Evolutionary conservation across 2,797 vertebrate species (phyloP), one percentile per base, ranked within the genome.

Genomic region (Tolypeutes matacus): DNA sequence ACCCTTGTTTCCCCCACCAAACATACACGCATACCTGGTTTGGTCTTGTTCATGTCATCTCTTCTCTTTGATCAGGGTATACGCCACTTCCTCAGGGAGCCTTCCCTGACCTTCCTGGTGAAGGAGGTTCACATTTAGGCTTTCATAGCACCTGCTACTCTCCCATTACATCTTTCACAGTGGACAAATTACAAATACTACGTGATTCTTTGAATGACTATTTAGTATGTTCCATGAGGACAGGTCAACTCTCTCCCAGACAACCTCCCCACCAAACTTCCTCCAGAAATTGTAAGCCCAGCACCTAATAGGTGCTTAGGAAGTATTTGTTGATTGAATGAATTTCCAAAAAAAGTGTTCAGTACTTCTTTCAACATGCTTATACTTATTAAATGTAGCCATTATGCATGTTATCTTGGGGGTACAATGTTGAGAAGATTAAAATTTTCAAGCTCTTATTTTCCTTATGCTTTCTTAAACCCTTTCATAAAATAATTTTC

Each of bases 401-500:
- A n/a, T 31, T 69, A 56, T 31, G 58, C 6, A 7, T 49, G 34
- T 75, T 56, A 23, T 31, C n/a, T 87, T 82, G 76, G 64, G 31
- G 31, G 31, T 86, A 51, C 20, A 17, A 13, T 78, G 12, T 64
- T 69, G 15, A 20, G 29, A 81, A 84, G 62, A 42, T 29, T 46
- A 34, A 27, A 2, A 10, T 7, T 58, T 82, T 20, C 18, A 70
- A 73, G 34, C 31, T 39, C 3, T 73, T 29, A 75, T 25, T 29
- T 65, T 81, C n/a, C 56, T 58, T 78, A 62, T 39, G 9, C 25
- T 34, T 80, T 88, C 49, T 49, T 70, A 58, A 0, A 36, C 4
- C 70, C 3, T 91, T 94, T 69, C n/a, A 10, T 73, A 5, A 78
- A 60, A n/a, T 73, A 17, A 62, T 91, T 96, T 95, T 67, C 77